Base-by-base conservation (phyloP, 2,888 invertebrate genomes). In the Lepidochrysops patricia region DNA sequence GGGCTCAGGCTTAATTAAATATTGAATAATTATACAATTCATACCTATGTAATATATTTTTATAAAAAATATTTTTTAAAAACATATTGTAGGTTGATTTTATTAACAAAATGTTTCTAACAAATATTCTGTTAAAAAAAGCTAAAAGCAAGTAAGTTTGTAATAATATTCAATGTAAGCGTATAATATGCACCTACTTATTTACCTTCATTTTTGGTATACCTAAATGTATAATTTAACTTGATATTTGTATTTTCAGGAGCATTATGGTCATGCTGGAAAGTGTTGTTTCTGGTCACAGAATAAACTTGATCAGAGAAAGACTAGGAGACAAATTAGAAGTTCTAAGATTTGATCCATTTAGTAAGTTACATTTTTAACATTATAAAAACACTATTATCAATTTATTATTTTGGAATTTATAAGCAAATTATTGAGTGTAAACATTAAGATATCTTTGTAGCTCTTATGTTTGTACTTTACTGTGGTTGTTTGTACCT, bases 251-350 rank as follows among this genome's bases (percentile, higher is more conserved):
- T 29, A 52, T n/a, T 90, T 91, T 67, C 72, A 96, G 96, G 75
- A 76, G 84, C 63, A 88, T 96, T 56, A 92, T 97, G 93, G 96
- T 97, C 6, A 70, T 94, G 66, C 89, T 95, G 90, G 93, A 96
- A 78, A 96, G 96, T 81, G 83, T 93, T 58, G 94, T 95, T 1
- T 94, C 92, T 70, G 96, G 96, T 0, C 96, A 97, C 72, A 91
- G 90, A 68, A 90, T 91, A 62, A 91, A 90, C 62, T 75, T 79
- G 61, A 89, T 94, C 52, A 90, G 96, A 61, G 95, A 95, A 70
- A 90, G 96, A 67, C 76, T 94, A 54, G 94, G 87, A 1, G 96
- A 96, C 9, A 97, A 96, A 90, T 63, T 95, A 58, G 96, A 96
- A 84, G 64, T 92, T 0, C 84, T 95, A 63, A 78, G 90, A 59